Conservation (phyloP, 2,797 vertebrate genomes). For the Coilia nasus region DNA sequence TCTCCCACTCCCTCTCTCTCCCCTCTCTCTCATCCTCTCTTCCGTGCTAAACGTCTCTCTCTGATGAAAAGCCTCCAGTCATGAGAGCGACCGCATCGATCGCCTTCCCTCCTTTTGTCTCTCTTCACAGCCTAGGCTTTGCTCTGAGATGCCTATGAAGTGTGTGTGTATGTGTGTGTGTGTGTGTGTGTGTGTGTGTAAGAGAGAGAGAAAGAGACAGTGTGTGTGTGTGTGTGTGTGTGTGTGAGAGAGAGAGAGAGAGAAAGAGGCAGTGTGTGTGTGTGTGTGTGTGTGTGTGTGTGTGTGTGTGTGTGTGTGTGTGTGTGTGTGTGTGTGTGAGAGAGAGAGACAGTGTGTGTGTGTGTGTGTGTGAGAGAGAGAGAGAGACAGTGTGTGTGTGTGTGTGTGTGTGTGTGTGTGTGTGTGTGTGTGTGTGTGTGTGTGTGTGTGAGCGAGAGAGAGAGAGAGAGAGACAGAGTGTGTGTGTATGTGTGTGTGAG, state of each 20-base stretch:
- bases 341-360: no score
- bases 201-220: no score
- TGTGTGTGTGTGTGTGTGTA: no score
- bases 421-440: background rate
- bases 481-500: background rate
- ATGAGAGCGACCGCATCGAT: slow-evolving; percentile 53
- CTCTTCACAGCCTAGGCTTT: background rate
- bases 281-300: background rate
- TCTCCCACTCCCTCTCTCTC: no score
- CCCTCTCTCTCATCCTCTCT: no score
- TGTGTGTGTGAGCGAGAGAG: no score
- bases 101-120: slow-evolving; percentile 4
- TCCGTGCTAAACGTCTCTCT: slow-evolving; percentile 28
- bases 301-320: background rate
- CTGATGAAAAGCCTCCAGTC: slow-evolving; percentile 53
- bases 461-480: no score
- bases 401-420: no score
- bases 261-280: no score
- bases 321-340: background rate
- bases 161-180: background rate
- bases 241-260: no score
- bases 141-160: background rate
- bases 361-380: background rate
- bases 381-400: background rate
- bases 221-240: background rate